Evolutionary conservation across 2,113 vertebrate species (phyloP), one percentile per base, ranked within the genome.

Genomic region (Galbula dea): DNA sequence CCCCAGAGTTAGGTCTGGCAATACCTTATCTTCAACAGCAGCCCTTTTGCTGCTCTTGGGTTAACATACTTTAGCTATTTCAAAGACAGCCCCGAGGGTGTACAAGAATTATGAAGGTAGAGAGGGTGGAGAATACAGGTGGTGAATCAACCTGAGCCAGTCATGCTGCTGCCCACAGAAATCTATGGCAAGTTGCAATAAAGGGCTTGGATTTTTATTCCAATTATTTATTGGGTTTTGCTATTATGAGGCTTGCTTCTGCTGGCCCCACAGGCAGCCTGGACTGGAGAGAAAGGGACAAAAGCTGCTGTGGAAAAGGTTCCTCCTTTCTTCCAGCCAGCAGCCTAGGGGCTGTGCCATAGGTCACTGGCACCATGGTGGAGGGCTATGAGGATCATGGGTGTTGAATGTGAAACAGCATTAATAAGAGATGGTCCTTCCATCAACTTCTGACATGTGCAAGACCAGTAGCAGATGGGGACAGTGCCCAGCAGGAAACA

Each of bases 81-180:
- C 49, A 82, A 46, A 83, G 71, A 68, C 7, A 48, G 9, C 2
- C 29, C 22, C 1, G 4, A 71, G 45, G 20, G 29, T 0, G 0
- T 34, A 32, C 12, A 78, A 49, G 54, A 86, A 36, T 34, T 63
- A 66, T 39, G 24, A 85, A 14, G 36, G 39, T 8, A 78, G 19
- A 55, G 65, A 75, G 36, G 23, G 32, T 84, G 43, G 30, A 79
- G 85, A 27, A 39, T 23, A 15, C 20, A 72, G 67, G 11, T 30
- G 17, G 30, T 12, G 19, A 43, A 61, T 43, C 54, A 71, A 62
- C 36, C 36, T 23, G 18, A 52, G 34, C 9, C 20, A 32, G 29
- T 39, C 51, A 24, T 14, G 12, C n/a, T 30, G 18, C 41, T 79
- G 52, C 32, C n/a, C 37, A 26, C 74, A 85, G 67, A 58, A 83